These are phyloP conservation scores for Brachypalpus laphriformis DNA, from an alignment of 2,888 invertebrate genomes.

Conservation along the genomic window DNA sequence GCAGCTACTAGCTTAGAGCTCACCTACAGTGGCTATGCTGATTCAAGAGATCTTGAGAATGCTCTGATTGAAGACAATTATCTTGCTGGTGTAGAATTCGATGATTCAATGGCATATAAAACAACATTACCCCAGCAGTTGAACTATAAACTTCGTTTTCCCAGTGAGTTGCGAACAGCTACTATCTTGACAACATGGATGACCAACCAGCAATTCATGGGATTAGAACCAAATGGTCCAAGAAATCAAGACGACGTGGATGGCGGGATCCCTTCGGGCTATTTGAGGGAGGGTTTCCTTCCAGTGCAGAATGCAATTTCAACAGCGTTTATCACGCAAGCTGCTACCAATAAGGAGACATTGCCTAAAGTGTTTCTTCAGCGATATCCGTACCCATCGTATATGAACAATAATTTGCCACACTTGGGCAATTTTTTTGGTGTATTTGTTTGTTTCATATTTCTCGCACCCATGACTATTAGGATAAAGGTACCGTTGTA, in stretches of 20 bases:
- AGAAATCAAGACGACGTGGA: constrained; percentile 83
- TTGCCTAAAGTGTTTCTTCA: constrained; percentile 79
- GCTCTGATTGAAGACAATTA: constrained; percentile 66
- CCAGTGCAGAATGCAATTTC: constrained; percentile 86
- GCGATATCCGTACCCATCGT: constrained; percentile 90
- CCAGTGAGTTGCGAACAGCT: constrained; percentile 85
- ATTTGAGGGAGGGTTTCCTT: constrained; percentile 86
- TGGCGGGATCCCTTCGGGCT: constrained; percentile 86
- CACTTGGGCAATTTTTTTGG: constrained; percentile 83
- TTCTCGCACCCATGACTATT: constrained; percentile 84
- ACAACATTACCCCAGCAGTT: constrained; percentile 83
- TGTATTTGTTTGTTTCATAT: neutral
- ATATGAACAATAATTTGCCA: constrained; percentile 86
- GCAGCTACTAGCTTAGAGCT: constrained; percentile 76
- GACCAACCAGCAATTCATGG: too few relatives aligned
- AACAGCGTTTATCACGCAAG: constrained; percentile 79
- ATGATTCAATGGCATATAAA: constrained; percentile 81
- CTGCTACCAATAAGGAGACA: constrained; percentile 29
- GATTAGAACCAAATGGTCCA: constrained; percentile 77
- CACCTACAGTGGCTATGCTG: constrained; percentile 48
- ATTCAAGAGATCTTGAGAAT: constrained; percentile 73
- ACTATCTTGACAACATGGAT: constrained; percentile 21
- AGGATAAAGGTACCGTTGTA: constrained; percentile 85
- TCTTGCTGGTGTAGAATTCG: constrained; percentile 86
- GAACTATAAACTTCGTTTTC: constrained; percentile 85